These are phyloP conservation scores for Diorhabda carinulata DNA, from an alignment of 1,140 invertebrate genomes.

Conservation along the genomic window DNA sequence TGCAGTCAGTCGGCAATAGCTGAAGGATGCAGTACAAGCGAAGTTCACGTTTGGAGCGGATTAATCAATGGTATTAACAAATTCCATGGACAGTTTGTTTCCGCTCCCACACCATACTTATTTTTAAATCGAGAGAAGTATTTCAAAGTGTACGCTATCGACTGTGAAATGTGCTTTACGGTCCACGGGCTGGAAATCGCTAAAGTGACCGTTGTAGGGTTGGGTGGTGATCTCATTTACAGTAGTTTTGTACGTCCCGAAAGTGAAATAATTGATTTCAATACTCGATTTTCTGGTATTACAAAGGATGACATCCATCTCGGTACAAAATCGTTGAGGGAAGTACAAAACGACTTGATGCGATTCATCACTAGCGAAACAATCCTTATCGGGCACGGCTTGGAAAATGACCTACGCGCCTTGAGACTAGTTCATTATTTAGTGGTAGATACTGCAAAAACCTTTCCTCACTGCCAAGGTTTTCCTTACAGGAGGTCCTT, in stretches of 20 bases:
- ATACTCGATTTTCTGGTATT: conserved; percentile 84
- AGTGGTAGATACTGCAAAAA: conserved; percentile 82
- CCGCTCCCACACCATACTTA: conserved; percentile 6
- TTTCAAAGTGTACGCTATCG: conserved; percentile 66
- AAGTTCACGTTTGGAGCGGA: conserved; percentile 75
- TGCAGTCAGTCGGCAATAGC: conserved; percentile 48
- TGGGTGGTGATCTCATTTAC: conserved; percentile 70
- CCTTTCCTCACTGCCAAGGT: conserved; percentile 78
- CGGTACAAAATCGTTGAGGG: conserved; percentile 60
- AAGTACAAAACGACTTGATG: conserved; percentile 83
- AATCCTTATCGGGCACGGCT: conserved; percentile 87
- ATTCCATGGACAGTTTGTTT: conserved; percentile 61
- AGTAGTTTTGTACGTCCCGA: conserved; percentile 75
- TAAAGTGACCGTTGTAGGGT: conserved; percentile 73
- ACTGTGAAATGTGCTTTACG: conserved; percentile 93
- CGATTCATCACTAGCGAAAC: conserved; percentile 75
- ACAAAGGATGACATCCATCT: conserved; percentile 43
- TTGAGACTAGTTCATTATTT: conserved; percentile 79
- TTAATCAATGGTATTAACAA: conserved; percentile 63
- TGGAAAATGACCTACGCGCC: conserved; percentile 89
- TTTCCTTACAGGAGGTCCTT: conserved; percentile 75
- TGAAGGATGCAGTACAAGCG: conserved; percentile 59
- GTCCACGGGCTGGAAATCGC: conserved; percentile 74
- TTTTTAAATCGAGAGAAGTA: not conserved
- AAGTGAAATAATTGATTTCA: conserved; percentile 74